Percentiles rank a stretch among this genome's conserved stretches.
phyloP scores from a whole-genome alignment of 2,888 invertebrate species.

The Mayetiola destructor region DNA sequence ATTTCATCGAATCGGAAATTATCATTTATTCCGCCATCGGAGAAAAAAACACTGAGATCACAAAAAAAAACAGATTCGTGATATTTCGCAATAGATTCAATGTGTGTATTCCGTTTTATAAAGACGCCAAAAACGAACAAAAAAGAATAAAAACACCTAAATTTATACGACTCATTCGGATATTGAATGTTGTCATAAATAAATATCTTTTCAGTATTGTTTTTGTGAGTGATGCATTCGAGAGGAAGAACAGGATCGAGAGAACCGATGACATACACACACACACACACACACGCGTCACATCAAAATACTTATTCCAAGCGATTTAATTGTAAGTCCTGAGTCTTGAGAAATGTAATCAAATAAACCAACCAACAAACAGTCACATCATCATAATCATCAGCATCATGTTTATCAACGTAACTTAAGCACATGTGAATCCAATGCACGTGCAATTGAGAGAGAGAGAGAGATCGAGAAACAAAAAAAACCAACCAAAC shows the following conservation, averaged over 20 bases:
- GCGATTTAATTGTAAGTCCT: slow-evolving; percentile 8
- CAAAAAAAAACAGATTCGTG: too few relatives aligned
- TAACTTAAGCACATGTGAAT: not conserved
- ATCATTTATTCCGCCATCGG: too few relatives aligned
- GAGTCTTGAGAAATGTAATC: too few relatives aligned
- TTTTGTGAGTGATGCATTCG: too few relatives aligned
- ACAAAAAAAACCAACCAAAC: too few relatives aligned
- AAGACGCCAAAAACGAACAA: not conserved
- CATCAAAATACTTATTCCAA: not conserved
- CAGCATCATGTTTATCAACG: not conserved
- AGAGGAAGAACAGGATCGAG: too few relatives aligned
- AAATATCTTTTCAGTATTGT: too few relatives aligned
- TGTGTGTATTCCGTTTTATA: too few relatives aligned
- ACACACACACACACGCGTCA: not conserved
- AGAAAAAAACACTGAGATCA: too few relatives aligned
- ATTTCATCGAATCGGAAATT: too few relatives aligned
- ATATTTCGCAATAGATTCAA: too few relatives aligned
- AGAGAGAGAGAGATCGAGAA: too few relatives aligned
- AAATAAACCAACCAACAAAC: not conserved
- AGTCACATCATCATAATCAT: not conserved
- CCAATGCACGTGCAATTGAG: slow-evolving; percentile 11
- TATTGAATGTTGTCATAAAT: not conserved
- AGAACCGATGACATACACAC: not conserved
- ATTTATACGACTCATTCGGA: not conserved
- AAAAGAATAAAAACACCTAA: not conserved